phyloP scores from a whole-genome alignment of 2,888 invertebrate genomes.

The Drosophila prostipennis region DNA sequence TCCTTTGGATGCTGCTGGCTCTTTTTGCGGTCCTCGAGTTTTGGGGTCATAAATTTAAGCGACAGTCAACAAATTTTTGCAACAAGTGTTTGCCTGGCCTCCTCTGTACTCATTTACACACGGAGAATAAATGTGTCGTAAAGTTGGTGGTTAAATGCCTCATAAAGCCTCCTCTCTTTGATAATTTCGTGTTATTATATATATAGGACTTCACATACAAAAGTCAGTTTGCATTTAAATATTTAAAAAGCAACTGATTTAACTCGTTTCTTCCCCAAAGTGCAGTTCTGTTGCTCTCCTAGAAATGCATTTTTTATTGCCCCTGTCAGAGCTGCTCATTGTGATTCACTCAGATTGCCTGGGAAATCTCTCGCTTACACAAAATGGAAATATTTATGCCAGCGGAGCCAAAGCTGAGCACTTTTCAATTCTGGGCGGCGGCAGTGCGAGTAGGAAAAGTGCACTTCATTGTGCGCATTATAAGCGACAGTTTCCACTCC shows the following conservation, averaged over 20 bases:
- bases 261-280: background rate
- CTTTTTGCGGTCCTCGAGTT: conserved; percentile 50
- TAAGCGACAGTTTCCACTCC: conserved; percentile 65
- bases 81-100: conserved; percentile 80
- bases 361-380: conserved; percentile 35
- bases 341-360: conserved; percentile 23
- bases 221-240: no score
- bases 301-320: conserved; percentile 43
- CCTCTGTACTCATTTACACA: conserved; percentile 1
- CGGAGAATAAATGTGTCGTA: conserved; percentile 1
- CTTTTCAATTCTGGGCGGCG: conserved; percentile 70
- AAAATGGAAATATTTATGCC: conserved; percentile 44
- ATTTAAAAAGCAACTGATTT: no score
- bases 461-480: conserved; percentile 83
- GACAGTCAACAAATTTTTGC: conserved; percentile 83
- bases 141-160: background rate
- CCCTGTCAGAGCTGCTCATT: conserved; percentile 28
- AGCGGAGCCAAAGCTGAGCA: conserved; percentile 30
- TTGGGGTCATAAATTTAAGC: conserved; percentile 82
- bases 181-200: no score
- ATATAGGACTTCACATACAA: no score
- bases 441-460: conserved; percentile 75
- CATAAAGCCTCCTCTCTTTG: no score
- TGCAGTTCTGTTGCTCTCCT: background rate
- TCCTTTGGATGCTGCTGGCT: conserved; percentile 44